phyloP scores from a whole-genome alignment of 1,140 invertebrate genomes.

The Hormaphis cornu region DNA sequence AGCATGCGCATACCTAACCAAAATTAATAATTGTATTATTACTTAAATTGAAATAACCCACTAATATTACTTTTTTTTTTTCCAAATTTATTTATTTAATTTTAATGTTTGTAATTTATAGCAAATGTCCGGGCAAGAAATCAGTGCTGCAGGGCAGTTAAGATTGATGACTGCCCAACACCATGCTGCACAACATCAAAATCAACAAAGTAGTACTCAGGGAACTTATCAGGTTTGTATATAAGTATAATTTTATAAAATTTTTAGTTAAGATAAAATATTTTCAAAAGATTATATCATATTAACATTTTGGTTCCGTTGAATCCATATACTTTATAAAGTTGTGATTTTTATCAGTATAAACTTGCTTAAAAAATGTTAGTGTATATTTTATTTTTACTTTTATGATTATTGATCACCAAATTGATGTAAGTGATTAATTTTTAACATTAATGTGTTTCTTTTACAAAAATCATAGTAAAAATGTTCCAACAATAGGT shows the following conservation, averaged over 20 bases:
- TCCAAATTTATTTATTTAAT: background rate
- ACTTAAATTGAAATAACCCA: background rate
- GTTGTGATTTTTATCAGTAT: no score
- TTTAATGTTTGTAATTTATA: conserved; percentile 6
- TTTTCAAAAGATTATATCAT: no score
- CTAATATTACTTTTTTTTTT: background rate
- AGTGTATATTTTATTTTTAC: no score
- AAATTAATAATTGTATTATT: background rate
- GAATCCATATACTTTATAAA: no score
- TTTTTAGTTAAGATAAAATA: no score
- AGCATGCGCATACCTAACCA: background rate
- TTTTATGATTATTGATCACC: no score
- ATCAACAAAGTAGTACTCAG: conserved; percentile 33
- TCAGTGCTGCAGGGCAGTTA: conserved; percentile 41
- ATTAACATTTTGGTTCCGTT: no score
- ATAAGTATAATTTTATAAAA: background rate
- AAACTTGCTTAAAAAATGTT: no score
- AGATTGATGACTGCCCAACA: conserved; percentile 70
- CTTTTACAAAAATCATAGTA: no score
- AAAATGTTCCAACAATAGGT: no score
- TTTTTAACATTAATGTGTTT: no score
- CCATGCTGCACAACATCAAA: conserved; percentile 47
- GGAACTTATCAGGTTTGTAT: conserved; percentile 4
- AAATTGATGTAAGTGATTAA: no score
- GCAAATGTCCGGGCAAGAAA: conserved; percentile 41